phyloP scores from a whole-genome alignment of 2,113 vertebrate species.

The Myocastor coypus region DNA sequence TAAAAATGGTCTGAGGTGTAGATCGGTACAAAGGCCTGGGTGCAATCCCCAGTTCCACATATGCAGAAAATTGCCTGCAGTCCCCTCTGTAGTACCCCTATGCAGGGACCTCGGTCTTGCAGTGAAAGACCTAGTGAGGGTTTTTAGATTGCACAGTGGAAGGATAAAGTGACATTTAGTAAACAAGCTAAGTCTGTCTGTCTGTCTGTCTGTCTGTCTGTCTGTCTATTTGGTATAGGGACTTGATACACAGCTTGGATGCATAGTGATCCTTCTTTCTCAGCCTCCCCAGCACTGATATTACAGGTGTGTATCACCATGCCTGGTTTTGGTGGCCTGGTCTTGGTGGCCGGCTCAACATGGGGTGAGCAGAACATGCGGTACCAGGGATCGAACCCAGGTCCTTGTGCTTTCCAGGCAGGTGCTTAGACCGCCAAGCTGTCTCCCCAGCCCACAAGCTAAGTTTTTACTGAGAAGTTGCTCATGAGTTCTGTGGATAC shows the following conservation, averaged over 20 bases:
- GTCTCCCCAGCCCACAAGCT: not conserved
- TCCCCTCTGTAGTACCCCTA: rapidly evolving
- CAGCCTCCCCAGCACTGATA: too few species aligned
- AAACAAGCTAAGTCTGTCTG: not conserved
- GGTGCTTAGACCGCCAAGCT: too few species aligned
- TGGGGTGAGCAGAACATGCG: too few species aligned
- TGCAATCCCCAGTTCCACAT: not conserved
- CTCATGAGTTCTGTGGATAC: slow-evolving; percentile 7
- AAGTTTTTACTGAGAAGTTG: not conserved
- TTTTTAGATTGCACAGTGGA: not conserved
- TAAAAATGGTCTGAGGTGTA: not conserved
- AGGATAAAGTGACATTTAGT: slow-evolving; percentile 33
- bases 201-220: too few species aligned
- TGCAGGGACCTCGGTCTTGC: not conserved
- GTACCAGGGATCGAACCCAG: too few species aligned
- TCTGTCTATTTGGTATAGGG: too few species aligned
- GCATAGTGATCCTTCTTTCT: too few species aligned
- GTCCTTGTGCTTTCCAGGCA: too few species aligned
- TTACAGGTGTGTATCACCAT: too few species aligned
- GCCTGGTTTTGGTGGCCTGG: too few species aligned
- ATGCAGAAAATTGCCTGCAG: not conserved
- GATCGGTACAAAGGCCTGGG: not conserved
- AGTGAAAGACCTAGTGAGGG: not conserved
- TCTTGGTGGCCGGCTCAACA: too few species aligned
- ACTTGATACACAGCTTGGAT: too few species aligned